Base-by-base conservation (phyloP, 2,888 invertebrate genomes). In the Gasteruption jaculator region DNA sequence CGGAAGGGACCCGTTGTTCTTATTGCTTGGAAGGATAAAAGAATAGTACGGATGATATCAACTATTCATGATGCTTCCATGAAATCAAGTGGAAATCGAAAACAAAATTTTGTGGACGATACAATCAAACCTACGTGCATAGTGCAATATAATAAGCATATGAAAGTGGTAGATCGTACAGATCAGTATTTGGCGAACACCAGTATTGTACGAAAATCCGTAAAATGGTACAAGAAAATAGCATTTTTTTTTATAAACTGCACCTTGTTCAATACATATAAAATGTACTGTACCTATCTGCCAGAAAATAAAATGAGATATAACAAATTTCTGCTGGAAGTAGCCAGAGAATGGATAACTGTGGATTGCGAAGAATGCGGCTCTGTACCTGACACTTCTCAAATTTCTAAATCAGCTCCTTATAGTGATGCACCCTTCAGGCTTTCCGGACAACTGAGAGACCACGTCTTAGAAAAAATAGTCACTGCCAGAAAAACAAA, bases 401-500 rank as follows among this genome's bases (percentile, higher is more conserved):
- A 24, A 22, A 40, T 25, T 33, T 43, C 43, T 39, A 27, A 38
- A 43, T 34, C 29, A 34, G 18, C 43, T 38, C 34, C 43, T 43
- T 38, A 38, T 21, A 43, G 38, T 19, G 36, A 43, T 21, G 4
- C 39, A 34, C 26, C 25, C 20, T 38, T 33, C 38, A 43, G 38
- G 30, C 35, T 39, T 40, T 40, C 44, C 7, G 32, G 27, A 40
- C 24, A 40, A 36, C 26, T 44, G 40, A 40, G 30, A 35, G 44
- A 43, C 34, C 38, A 38, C 26, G 34, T 32, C 25, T 39, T 39
- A 39, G 39, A 39, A 39, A 31, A 39, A 32, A 39, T 39, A 39
- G 39, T 39, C 36, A 44, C 44, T 44, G 44, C 8, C 36, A 36
- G 25, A 44, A 44, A 44, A 44, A 25, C 24, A 44, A 39, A 44